These are phyloP conservation scores for Spatula clypeata DNA, from an alignment of 2,797 vertebrate genomes.

Conservation along the genomic window DNA sequence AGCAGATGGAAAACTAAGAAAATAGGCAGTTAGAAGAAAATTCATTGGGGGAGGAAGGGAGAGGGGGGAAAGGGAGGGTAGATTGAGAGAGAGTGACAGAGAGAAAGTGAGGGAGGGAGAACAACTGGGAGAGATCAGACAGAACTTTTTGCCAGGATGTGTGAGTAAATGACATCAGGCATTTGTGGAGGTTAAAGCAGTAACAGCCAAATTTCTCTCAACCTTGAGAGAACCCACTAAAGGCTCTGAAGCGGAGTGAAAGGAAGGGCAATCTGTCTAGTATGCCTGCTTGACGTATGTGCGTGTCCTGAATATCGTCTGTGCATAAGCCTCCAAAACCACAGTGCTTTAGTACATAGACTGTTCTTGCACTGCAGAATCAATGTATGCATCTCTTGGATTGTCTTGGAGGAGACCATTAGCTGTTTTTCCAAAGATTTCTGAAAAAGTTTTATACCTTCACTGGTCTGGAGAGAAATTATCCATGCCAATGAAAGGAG, in stretches of 20 bases:
- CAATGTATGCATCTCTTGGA: not conserved
- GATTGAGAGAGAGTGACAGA: not conserved
- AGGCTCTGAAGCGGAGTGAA: conserved; percentile 44
- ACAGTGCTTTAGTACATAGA: not conserved
- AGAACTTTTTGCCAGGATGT: conserved; percentile 22
- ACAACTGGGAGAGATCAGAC: not conserved
- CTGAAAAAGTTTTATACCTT: not conserved
- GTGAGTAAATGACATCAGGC: conserved; percentile 35
- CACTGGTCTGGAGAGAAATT: not conserved
- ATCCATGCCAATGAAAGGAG: not conserved
- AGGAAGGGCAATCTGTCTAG: conserved; percentile 40
- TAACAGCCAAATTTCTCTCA: conserved; percentile 51
- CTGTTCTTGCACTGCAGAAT: not conserved
- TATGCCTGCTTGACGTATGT: not conserved
- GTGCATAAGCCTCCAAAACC: conserved; percentile 31
- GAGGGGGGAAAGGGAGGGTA: no score
- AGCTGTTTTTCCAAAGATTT: not conserved
- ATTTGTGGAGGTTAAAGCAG: conserved; percentile 29
- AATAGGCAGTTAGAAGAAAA: not conserved
- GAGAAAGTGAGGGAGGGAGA: not conserved
- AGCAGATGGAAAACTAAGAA: not conserved
- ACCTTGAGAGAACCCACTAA: conserved; percentile 25
- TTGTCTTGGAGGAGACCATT: not conserved
- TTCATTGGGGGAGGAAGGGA: not conserved
- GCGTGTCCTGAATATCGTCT: not conserved